phyloP scores from a whole-genome alignment of 2,888 invertebrate genomes.

The Pteria penguin region DNA sequence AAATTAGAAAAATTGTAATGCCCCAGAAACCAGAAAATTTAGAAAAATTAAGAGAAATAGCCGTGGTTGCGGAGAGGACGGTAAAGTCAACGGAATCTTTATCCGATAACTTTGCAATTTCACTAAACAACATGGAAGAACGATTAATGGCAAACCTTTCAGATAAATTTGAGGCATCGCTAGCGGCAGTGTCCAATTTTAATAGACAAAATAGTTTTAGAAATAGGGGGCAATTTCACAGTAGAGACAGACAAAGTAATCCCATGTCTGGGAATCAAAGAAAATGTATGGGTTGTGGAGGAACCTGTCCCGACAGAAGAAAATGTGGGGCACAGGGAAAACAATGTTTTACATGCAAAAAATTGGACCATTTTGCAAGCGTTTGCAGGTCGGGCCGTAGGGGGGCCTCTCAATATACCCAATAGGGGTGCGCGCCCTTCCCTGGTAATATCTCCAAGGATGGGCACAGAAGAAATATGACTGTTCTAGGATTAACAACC shows the following conservation, averaged over 20 bases:
- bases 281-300: too few relatives aligned
- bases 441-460: slow-evolving; percentile 6
- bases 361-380: too few relatives aligned
- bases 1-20: slow-evolving; percentile 3
- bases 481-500: background rate
- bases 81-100: background rate
- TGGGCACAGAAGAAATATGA: background rate
- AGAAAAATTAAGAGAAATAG: slow-evolving; percentile 11
- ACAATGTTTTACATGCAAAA: too few relatives aligned
- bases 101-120: background rate
- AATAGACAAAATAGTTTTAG: too few relatives aligned
- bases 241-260: too few relatives aligned
- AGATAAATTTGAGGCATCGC: slow-evolving; percentile 3
- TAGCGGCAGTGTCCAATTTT: background rate
- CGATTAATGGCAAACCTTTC: background rate
- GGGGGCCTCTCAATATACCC: background rate
- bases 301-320: too few relatives aligned
- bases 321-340: too few relatives aligned
- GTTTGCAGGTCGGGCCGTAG: background rate
- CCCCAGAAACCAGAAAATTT: background rate
- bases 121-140: background rate
- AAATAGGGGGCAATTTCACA: too few relatives aligned
- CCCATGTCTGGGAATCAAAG: too few relatives aligned
- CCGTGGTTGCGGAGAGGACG: background rate
- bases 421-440: slow-evolving; percentile 3